Evolutionary conservation across 2,797 vertebrate species (phyloP).

Genomic region (Pangasius krempfi): DNA sequence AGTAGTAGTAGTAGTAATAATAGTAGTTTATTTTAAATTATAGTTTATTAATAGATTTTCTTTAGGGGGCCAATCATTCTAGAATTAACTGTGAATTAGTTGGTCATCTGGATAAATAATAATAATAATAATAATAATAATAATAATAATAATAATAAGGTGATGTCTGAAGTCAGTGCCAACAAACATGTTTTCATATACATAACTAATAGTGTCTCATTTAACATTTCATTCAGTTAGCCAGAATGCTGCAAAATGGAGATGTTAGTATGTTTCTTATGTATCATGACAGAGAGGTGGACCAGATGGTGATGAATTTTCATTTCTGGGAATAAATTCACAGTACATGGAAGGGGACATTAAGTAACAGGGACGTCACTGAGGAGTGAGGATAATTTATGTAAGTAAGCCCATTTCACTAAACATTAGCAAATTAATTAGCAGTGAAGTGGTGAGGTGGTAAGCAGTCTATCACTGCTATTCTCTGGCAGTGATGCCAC

Average conservation of each 20-base stretch:
- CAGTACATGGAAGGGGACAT: conserved; percentile 21
- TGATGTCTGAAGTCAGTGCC: neutral
- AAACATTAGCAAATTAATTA: conserved; percentile 37
- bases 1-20: neutral
- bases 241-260: neutral
- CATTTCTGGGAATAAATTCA: conserved; percentile 27
- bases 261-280: neutral
- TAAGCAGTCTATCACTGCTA: neutral
- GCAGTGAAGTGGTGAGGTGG: neutral
- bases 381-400: conserved; percentile 24
- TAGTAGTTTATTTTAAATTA: neutral
- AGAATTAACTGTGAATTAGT: neutral
- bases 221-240: neutral
- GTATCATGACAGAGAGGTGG: neutral
- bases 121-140: neutral
- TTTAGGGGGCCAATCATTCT: neutral
- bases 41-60: neutral
- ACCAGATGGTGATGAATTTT: conserved; percentile 37
- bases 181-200: neutral
- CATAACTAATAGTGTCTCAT: neutral
- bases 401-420: conserved; percentile 28
- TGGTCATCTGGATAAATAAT: neutral
- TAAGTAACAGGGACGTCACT: conserved; percentile 24
- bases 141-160: neutral
- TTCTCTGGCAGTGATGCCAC: neutral